Conservation (phyloP, 64 coral and sea anemone genomes). For the Cladopsammia gracilis region DNA sequence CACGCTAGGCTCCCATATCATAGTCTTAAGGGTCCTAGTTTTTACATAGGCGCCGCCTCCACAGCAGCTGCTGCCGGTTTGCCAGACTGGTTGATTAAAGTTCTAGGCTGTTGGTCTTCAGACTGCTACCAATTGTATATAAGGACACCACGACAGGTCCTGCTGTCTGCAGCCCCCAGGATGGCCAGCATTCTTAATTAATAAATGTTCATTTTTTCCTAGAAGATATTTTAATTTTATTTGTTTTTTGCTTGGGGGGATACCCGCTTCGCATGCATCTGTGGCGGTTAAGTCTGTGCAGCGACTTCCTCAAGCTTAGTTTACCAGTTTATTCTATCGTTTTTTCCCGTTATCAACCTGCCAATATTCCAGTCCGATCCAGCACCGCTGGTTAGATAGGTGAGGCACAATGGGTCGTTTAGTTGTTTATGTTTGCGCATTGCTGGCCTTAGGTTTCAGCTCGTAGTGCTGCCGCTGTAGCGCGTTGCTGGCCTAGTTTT, state of each 20-base stretch:
- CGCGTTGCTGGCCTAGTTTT: too few species aligned
- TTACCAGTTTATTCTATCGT: not conserved
- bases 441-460: constrained; percentile 2
- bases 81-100: too few species aligned
- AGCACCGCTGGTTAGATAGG: not conserved
- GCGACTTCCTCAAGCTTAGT: not conserved
- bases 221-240: not conserved
- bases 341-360: not conserved
- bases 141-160: not conserved
- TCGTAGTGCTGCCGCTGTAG: not conserved
- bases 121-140: constrained; percentile 16
- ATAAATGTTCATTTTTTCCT: not conserved
- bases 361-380: not conserved
- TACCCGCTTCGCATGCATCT: not conserved
- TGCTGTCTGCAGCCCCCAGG: not conserved
- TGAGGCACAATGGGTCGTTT: not conserved
- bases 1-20: too few species aligned
- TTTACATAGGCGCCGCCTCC: not conserved
- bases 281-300: not conserved
- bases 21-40: too few species aligned
- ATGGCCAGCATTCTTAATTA: not conserved
- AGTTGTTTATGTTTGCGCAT: not conserved
- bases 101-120: not conserved
- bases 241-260: too few species aligned
- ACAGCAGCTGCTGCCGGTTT: not conserved